Conservation (phyloP, 2,888 invertebrate species). For the Gastrophysa polygoni region DNA sequence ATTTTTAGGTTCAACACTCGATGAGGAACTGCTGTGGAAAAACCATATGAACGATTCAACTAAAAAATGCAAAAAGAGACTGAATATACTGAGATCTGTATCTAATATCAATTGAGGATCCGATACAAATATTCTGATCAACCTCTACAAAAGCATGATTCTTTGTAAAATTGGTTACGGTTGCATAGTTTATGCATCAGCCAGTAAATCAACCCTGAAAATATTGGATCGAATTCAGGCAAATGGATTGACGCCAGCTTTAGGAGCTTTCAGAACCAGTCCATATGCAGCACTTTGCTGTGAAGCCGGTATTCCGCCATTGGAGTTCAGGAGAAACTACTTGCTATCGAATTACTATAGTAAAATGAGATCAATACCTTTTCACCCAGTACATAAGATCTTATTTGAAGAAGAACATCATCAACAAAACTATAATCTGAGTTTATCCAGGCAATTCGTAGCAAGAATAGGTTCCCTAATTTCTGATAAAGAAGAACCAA, state of each 20-base stretch:
- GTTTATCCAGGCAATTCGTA: too few relatives aligned
- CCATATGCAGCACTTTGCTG: too few relatives aligned
- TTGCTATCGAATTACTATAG: too few relatives aligned
- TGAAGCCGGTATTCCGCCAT: neutral
- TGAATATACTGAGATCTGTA: neutral
- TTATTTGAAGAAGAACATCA: too few relatives aligned
- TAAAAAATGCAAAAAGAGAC: neutral
- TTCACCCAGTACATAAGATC: too few relatives aligned
- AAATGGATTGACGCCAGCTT: neutral
- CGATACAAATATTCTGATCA: neutral
- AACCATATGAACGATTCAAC: neutral
- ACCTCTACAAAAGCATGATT: neutral
- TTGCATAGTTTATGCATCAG: neutral
- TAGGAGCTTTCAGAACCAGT: neutral
- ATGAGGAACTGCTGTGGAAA: neutral
- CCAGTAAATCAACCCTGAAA: neutral
- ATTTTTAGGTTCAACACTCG: slow-evolving; percentile 3
- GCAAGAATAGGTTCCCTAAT: too few relatives aligned
- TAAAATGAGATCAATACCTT: too few relatives aligned
- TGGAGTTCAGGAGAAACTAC: neutral
- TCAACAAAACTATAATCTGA: too few relatives aligned
- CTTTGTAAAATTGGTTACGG: neutral
- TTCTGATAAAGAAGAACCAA: too few relatives aligned
- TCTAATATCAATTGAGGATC: neutral
- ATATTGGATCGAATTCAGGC: neutral